Conservation (phyloP, 1,140 invertebrate species). For the Lasioglossum albipes region DNA sequence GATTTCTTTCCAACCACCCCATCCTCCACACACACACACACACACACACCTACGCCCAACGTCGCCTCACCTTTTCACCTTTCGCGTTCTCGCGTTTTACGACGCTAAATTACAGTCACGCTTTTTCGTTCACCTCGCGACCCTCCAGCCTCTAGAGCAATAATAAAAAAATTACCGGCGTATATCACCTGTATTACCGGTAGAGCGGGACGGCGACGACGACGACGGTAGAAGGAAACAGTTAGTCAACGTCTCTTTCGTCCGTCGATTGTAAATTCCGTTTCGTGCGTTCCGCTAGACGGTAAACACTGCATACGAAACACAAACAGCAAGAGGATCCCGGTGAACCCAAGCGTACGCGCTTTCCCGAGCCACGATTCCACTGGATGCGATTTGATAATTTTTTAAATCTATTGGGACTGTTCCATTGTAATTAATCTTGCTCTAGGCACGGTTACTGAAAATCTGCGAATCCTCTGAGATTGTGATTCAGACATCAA, state of each 20-base stretch:
- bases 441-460: no score
- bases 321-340: background rate
- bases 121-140: background rate
- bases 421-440: no score
- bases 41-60: no score
- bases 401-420: no score
- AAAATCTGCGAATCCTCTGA: no score
- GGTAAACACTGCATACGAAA: background rate
- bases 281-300: background rate
- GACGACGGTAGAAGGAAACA: background rate
- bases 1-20: background rate
- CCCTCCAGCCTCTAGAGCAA: background rate
- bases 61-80: background rate
- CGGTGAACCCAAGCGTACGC: background rate
- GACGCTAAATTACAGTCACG: slow-evolving; percentile 4
- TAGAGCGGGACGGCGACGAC: no score
- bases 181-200: no score
- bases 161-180: background rate
- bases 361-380: no score
- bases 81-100: background rate
- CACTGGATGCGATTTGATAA: no score
- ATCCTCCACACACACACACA: no score
- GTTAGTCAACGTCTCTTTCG: background rate
- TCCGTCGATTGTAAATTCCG: background rate
- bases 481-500: no score